Evolutionary conservation across 2,888 invertebrate genomes (phyloP).

Genomic region (Tinea semifulvella): DNA sequence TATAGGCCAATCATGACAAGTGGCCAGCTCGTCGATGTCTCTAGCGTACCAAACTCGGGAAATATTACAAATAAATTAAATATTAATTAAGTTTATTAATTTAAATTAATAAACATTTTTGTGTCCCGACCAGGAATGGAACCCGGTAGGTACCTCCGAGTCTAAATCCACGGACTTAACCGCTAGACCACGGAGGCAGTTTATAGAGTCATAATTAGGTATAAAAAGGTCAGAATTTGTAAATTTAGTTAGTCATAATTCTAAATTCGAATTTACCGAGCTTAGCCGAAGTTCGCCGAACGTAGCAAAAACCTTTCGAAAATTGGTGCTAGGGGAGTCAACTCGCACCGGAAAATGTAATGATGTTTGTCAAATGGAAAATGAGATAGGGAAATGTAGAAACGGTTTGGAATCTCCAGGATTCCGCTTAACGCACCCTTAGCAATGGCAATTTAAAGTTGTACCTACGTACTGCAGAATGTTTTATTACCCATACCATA

Average conservation of each 20-base stretch:
- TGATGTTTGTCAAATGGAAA: slow-evolving; percentile 68
- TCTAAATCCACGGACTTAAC: no score
- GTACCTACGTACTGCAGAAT: slow-evolving; percentile 9
- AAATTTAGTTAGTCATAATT: background rate
- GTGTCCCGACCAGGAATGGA: no score
- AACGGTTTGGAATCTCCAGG: slow-evolving; percentile 6
- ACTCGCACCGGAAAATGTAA: slow-evolving; percentile 54
- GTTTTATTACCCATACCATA: slow-evolving; percentile 11
- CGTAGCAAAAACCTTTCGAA: slow-evolving; percentile 42
- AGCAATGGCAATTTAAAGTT: slow-evolving; percentile 10
- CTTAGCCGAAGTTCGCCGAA: slow-evolving; percentile 37
- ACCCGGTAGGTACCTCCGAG: no score
- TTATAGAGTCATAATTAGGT: no score
- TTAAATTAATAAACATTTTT: no score
- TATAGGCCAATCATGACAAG: no score
- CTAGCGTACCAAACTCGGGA: no score
- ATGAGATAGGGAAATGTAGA: slow-evolving; percentile 62
- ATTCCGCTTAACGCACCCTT: slow-evolving; percentile 5
- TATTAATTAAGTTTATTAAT: no score
- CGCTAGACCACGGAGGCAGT: no score
- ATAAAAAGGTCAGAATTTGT: no score
- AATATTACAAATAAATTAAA: no score
- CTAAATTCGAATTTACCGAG: slow-evolving; percentile 26
- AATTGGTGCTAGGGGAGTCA: slow-evolving; percentile 36
- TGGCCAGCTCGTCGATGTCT: no score